Evolutionary conservation across 2,113 vertebrate genomes (phyloP).

Genomic region (Lepisosteus oculatus): DNA sequence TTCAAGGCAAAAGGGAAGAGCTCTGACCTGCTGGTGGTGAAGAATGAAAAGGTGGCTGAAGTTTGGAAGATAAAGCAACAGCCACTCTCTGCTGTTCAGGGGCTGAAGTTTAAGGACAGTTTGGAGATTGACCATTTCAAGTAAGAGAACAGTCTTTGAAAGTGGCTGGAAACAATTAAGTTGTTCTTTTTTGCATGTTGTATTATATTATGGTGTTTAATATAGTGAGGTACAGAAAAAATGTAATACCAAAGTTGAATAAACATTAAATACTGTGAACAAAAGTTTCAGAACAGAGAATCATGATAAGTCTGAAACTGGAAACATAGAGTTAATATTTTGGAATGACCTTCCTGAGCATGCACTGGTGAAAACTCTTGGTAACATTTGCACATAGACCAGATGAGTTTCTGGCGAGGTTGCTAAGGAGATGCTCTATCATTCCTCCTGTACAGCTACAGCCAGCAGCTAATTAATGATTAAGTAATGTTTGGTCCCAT

Average conservation of each 20-base stretch:
- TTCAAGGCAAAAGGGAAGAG: constrained; percentile 72
- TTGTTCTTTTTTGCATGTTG: neutral
- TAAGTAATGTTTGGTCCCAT: too few species aligned
- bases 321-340: neutral
- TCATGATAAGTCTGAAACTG: too few species aligned
- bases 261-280: too few species aligned
- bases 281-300: too few species aligned
- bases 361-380: too few species aligned
- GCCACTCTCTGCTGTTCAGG: constrained; percentile 51
- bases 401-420: too few species aligned
- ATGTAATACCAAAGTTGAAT: neutral
- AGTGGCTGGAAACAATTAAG: neutral
- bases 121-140: constrained; percentile 74
- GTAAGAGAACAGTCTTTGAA: constrained; percentile 45
- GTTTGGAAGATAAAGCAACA: constrained; percentile 73
- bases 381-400: too few species aligned
- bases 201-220: neutral
- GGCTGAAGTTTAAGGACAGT: constrained; percentile 34
- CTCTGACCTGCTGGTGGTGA: constrained; percentile 70
- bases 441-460: too few species aligned
- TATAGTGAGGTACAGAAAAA: neutral
- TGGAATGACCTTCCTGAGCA: neutral
- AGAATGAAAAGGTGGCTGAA: constrained; percentile 49
- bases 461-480: too few species aligned
- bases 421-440: too few species aligned